Evolutionary conservation across 2,797 vertebrate genomes (phyloP).

Genomic region (Tragelaphus eurycerus): DNA sequence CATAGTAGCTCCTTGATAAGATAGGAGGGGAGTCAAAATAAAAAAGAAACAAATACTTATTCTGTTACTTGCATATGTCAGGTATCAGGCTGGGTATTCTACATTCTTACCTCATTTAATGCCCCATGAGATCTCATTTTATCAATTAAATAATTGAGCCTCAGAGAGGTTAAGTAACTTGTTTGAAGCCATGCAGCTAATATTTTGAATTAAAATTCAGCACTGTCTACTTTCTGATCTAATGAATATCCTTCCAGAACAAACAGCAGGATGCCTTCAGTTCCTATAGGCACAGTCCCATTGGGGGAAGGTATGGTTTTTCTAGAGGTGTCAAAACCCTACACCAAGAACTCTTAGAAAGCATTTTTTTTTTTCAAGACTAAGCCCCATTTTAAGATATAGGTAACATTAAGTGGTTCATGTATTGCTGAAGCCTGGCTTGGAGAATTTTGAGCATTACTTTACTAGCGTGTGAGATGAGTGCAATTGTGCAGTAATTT

Average conservation of each 20-base stretch:
- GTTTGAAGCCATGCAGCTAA: not conserved
- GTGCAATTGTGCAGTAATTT: too few relatives aligned
- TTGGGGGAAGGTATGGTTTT: not conserved
- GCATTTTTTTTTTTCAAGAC: not conserved
- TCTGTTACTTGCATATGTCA: not conserved
- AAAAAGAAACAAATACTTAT: not conserved
- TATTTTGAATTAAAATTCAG: not conserved
- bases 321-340: not conserved
- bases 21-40: not conserved
- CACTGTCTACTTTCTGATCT: not conserved
- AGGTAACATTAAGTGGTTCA: not conserved
- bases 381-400: not conserved
- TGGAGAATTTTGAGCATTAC: too few relatives aligned
- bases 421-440: too few relatives aligned
- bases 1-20: not conserved
- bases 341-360: not conserved
- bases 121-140: not conserved
- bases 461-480: too few relatives aligned
- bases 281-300: not conserved
- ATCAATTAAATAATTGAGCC: not conserved
- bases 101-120: not conserved
- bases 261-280: not conserved
- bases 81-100: not conserved
- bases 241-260: not conserved
- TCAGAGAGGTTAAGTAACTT: not conserved